Percentiles rank a stretch among this genome's conserved stretches.
These are phyloP conservation scores for Phorcus lineatus DNA, from an alignment of 2,888 invertebrate species.

Conservation along the genomic window DNA sequence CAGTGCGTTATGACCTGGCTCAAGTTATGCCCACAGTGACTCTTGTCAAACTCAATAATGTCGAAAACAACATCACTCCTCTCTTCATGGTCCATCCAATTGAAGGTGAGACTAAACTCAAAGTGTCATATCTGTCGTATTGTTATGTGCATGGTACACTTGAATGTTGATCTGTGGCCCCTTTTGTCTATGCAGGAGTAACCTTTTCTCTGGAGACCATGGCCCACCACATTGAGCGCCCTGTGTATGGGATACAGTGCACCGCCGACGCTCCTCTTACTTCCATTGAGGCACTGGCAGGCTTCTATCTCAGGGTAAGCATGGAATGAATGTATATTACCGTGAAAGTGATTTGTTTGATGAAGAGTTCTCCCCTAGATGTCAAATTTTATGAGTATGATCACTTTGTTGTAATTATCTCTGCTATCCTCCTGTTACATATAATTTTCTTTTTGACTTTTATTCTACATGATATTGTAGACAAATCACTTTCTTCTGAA, in stretches of 20 bases:
- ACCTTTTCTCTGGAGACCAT: slow-evolving; percentile 84
- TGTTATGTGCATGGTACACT: too few species aligned
- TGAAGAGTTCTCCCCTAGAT: too few species aligned
- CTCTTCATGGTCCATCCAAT: slow-evolving; percentile 74
- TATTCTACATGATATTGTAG: too few species aligned
- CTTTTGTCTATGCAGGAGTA: slow-evolving; percentile 55
- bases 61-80: slow-evolving; percentile 44
- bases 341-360: too few species aligned
- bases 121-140: too few species aligned
- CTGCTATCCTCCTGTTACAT: too few species aligned
- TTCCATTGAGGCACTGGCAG: slow-evolving; percentile 84
- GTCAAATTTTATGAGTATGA: too few species aligned
- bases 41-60: slow-evolving; percentile 79
- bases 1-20: slow-evolving; percentile 47
- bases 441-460: too few species aligned
- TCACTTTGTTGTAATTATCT: too few species aligned
- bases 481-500: too few species aligned
- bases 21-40: slow-evolving; percentile 85
- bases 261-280: slow-evolving; percentile 84
- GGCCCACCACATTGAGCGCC: slow-evolving; percentile 84
- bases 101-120: slow-evolving; percentile 63
- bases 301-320: slow-evolving; percentile 74
- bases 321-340: neutral
- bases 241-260: slow-evolving; percentile 94
- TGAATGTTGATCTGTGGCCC: too few species aligned